Percentiles rank a stretch among this genome's conserved stretches.
Evolutionary conservation across 92 coral and sea anemone genomes (phyloP).

Genomic region (Muricea muricata): DNA sequence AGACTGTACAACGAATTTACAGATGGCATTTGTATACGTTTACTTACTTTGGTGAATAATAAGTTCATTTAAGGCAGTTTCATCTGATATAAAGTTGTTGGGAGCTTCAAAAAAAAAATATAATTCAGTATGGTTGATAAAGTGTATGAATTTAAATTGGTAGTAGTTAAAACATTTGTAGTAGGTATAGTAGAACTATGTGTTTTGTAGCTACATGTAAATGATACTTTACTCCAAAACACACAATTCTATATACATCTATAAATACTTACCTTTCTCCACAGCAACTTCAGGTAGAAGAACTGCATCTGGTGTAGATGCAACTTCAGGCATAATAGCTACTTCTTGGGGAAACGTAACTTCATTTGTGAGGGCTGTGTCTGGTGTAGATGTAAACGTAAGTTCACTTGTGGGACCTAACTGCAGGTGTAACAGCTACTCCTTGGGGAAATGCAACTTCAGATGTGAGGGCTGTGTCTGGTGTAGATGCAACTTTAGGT

Average conservation of each 20-base stretch:
- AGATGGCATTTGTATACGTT: no score
- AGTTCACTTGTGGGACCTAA: not conserved
- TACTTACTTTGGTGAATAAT: not conserved
- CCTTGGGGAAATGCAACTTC: not conserved
- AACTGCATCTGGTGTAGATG: not conserved
- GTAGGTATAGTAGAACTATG: not conserved
- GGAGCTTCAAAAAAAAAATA: not conserved
- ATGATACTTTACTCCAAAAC: not conserved
- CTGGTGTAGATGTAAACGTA: not conserved
- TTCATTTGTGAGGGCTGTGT: not conserved
- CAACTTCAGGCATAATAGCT: not conserved
- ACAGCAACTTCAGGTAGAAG: not conserved
- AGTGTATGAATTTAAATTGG: not conserved
- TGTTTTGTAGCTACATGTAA: no score
- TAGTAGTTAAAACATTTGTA: not conserved
- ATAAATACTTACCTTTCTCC: not conserved
- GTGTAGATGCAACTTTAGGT: not conserved
- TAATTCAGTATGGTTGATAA: not conserved
- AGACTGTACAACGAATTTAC: no score
- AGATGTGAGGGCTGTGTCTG: not conserved
- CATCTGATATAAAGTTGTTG: not conserved
- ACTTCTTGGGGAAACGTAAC: not conserved
- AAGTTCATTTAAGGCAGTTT: not conserved
- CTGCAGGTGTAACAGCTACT: not conserved
- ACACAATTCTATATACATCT: not conserved